These are phyloP conservation scores for Eulemur macaco DNA, from an alignment of 2,113 vertebrate species.

Conservation along the genomic window DNA sequence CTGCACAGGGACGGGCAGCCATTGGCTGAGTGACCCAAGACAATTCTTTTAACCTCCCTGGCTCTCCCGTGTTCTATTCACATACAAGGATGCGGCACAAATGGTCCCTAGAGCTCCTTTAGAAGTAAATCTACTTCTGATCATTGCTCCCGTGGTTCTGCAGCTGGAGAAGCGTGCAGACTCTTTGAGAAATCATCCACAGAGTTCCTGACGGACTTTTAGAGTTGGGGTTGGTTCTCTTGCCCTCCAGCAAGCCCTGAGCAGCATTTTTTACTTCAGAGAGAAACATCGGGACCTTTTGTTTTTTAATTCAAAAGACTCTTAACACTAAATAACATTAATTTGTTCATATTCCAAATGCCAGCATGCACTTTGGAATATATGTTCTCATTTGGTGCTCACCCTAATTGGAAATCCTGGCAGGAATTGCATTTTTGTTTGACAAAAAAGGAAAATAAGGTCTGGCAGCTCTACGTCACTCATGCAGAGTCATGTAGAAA, in stretches of 20 bases:
- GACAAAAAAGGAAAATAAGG: background rate
- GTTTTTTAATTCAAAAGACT: background rate
- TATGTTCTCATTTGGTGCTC: background rate
- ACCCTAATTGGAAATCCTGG: background rate
- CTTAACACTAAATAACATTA: background rate
- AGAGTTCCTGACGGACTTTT: background rate
- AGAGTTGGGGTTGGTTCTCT: background rate
- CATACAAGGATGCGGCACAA: background rate
- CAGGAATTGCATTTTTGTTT: background rate
- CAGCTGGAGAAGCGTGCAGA: fast-evolving
- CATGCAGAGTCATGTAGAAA: background rate
- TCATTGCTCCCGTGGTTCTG: no score
- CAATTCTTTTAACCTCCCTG: background rate
- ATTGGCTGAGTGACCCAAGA: background rate
- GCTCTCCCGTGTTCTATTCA: background rate
- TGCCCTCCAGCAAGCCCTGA: background rate
- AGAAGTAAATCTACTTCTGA: background rate
- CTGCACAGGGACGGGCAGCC: fast-evolving
- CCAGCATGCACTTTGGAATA: background rate
- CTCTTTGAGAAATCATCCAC: no score
- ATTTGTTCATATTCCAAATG: background rate
- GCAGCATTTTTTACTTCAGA: background rate
- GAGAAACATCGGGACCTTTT: background rate
- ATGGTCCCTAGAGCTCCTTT: background rate
- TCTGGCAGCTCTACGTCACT: background rate